phyloP scores from a whole-genome alignment of 2,797 vertebrate species.

The Danio aesculapii region DNA sequence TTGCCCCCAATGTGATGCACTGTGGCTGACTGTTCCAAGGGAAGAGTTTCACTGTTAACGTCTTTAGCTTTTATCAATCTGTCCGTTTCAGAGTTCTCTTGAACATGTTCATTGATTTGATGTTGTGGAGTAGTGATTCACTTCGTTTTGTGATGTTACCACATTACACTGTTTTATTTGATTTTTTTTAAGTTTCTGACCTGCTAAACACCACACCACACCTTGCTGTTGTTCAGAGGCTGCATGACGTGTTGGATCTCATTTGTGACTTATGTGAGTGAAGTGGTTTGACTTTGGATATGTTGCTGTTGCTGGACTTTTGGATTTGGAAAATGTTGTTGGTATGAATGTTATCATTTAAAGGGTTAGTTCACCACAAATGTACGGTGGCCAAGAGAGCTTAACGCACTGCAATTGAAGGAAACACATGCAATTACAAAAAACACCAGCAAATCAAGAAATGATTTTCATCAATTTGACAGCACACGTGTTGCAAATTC shows the following conservation, averaged over 20 bases:
- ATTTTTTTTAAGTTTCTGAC: slow-evolving; percentile 25
- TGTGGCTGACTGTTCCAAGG: slow-evolving; percentile 57
- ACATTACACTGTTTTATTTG: slow-evolving; percentile 53
- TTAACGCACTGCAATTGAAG: too few species aligned
- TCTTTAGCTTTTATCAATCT: slow-evolving; percentile 44
- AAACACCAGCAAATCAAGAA: too few species aligned
- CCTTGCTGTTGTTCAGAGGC: slow-evolving; percentile 51
- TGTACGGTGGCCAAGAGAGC: too few species aligned
- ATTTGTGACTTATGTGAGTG: slow-evolving; percentile 51
- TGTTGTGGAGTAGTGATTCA: slow-evolving; percentile 56
- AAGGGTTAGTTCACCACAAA: too few species aligned
- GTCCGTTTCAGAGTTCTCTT: slow-evolving; percentile 57
- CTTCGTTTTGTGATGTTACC: slow-evolving; percentile 59
- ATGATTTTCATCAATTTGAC: too few species aligned
- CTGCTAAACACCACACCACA: slow-evolving; percentile 36
- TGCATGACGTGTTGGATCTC: slow-evolving; percentile 61
- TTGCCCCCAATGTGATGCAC: slow-evolving; percentile 56
- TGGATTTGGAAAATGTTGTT: too few species aligned
- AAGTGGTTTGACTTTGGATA: slow-evolving; percentile 42
- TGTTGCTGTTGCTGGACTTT: background rate
- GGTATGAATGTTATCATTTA: too few species aligned
- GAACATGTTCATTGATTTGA: slow-evolving; percentile 60
- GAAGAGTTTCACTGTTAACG: slow-evolving; percentile 49
- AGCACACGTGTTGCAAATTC: too few species aligned
- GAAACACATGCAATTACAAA: too few species aligned